Conservation (phyloP, 2,113 vertebrate species). For the Coreoperca whiteheadi region DNA sequence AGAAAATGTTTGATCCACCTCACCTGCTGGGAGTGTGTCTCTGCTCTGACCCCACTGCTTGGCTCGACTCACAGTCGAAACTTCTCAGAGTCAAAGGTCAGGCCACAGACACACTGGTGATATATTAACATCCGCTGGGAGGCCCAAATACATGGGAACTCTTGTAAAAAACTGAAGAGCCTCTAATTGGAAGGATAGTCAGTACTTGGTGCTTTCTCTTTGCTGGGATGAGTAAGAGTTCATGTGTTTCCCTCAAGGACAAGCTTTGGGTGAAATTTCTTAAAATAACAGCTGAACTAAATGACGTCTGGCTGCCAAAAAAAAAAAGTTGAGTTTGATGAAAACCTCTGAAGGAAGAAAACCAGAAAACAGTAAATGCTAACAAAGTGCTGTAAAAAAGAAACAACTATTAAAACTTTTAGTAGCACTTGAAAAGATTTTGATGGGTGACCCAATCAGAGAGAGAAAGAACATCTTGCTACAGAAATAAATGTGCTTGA, state of each 20-base stretch:
- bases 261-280: conserved; percentile 23
- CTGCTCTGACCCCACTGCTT: conserved; percentile 21
- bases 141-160: conserved; percentile 60
- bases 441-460: not conserved
- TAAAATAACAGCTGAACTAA: conserved; percentile 34
- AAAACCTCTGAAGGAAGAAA: not conserved
- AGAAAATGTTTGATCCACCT: conserved; percentile 23
- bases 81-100: conserved; percentile 73
- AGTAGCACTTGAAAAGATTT: not conserved
- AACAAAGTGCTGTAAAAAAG: not conserved
- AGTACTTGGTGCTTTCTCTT: conserved; percentile 16
- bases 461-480: not conserved
- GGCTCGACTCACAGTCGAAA: conserved; percentile 26
- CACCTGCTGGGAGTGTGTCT: conserved; percentile 58
- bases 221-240: conserved; percentile 23
- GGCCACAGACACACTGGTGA: conserved; percentile 64
- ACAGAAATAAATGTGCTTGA: not conserved
- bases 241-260: conserved; percentile 36
- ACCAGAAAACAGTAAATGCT: not conserved
- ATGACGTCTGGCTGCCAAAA: not conserved
- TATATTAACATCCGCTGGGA: conserved; percentile 75
- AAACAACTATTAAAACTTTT: not conserved
- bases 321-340: not conserved
- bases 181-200: not conserved
- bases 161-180: not conserved